Conservation (phyloP, 2,113 vertebrate species). For the Nycticorax nycticorax region DNA sequence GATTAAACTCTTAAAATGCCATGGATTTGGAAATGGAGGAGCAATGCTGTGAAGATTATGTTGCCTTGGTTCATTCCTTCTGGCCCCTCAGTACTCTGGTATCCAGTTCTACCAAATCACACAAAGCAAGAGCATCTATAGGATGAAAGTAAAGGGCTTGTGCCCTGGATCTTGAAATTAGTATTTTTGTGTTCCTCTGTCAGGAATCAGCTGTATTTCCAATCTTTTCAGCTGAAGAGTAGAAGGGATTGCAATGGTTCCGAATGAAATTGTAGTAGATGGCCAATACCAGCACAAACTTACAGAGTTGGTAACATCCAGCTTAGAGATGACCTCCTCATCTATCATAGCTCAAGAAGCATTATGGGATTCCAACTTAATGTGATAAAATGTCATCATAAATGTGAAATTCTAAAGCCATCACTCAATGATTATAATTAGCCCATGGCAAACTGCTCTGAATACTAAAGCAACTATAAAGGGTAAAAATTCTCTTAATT, state of each 20-base stretch:
- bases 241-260: neutral
- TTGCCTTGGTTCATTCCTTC: neutral
- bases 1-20: neutral
- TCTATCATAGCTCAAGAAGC: neutral
- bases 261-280: neutral
- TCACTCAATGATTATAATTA: constrained; percentile 42
- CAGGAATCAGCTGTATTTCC: neutral
- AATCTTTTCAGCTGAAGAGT: neutral
- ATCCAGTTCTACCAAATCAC: neutral
- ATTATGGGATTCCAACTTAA: constrained; percentile 8
- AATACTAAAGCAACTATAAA: constrained; percentile 37
- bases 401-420: constrained; percentile 28
- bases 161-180: neutral
- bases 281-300: neutral
- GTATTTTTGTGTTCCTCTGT: neutral
- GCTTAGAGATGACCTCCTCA: neutral
- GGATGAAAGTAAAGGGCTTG: neutral
- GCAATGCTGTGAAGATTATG: neutral
- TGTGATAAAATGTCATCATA: constrained; percentile 32
- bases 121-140: neutral
- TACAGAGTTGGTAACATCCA: neutral
- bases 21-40: neutral
- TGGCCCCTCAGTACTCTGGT: neutral
- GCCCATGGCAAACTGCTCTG: neutral
- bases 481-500: constrained; percentile 51